These are phyloP conservation scores for Moxostoma hubbsi DNA, from an alignment of 2,797 vertebrate species.

Conservation along the genomic window DNA sequence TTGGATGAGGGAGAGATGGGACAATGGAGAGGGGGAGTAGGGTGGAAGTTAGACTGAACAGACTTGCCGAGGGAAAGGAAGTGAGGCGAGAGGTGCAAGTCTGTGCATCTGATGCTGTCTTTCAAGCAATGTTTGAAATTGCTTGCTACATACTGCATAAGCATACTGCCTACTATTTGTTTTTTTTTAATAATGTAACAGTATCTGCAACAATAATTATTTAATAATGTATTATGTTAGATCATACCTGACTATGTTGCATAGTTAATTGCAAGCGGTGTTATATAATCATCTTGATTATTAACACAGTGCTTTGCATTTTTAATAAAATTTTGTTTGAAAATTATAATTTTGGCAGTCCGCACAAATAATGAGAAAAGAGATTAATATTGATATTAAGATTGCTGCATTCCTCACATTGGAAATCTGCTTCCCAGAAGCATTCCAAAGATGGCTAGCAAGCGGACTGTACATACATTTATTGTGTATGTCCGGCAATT, in stretches of 20 bases:
- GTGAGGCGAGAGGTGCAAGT: constrained; percentile 30
- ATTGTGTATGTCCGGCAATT: too few species aligned
- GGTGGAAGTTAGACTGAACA: constrained; percentile 21
- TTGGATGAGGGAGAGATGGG: constrained; percentile 52
- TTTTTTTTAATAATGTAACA: too few species aligned
- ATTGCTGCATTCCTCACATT: neutral
- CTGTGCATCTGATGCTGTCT: constrained; percentile 12
- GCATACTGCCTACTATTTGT: neutral
- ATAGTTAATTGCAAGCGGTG: neutral
- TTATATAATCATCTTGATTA: neutral
- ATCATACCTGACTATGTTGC: too few species aligned
- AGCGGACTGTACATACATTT: too few species aligned
- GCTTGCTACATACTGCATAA: too few species aligned
- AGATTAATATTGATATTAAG: neutral
- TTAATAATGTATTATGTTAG: neutral
- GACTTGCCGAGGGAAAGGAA: constrained; percentile 19
- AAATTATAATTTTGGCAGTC: neutral
- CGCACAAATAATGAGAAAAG: too few species aligned
- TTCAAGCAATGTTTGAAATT: neutral
- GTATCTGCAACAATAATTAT: neutral
- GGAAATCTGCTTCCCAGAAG: neutral
- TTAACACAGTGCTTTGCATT: neutral
- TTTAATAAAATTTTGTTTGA: neutral
- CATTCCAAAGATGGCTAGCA: too few species aligned
- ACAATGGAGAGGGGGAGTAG: neutral